These are phyloP conservation scores for Polylopha cassiicola DNA, from an alignment of 2,888 invertebrate genomes.

Conservation along the genomic window DNA sequence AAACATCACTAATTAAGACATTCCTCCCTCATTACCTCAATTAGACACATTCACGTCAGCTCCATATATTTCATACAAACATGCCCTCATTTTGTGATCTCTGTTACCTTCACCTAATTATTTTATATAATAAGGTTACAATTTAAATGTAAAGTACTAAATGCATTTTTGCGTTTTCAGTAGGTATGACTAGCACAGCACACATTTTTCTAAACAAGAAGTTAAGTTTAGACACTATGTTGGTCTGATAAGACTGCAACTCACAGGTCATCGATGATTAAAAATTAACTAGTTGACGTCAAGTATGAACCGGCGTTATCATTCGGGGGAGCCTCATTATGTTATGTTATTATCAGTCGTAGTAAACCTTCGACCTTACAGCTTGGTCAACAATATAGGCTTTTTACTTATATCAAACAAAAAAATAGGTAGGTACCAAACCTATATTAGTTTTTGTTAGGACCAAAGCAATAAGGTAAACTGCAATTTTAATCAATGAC, in stretches of 20 bases:
- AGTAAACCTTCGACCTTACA: constrained; percentile 9
- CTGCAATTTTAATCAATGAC: too few species aligned
- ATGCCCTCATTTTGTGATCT: constrained; percentile 23
- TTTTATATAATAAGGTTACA: constrained; percentile 25
- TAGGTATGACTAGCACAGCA: constrained; percentile 14
- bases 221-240: constrained; percentile 10
- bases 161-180: constrained; percentile 3
- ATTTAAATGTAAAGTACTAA: too few species aligned
- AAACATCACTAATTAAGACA: constrained; percentile 74
- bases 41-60: constrained; percentile 65
- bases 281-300: constrained; percentile 42
- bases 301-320: constrained; percentile 31
- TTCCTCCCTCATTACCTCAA: constrained; percentile 72
- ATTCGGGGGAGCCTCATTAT: constrained; percentile 23
- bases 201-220: too few species aligned
- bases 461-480: too few species aligned
- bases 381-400: background rate
- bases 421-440: too few species aligned
- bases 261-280: constrained; percentile 47
- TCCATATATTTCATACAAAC: constrained; percentile 39
- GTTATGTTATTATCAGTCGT: constrained; percentile 6
- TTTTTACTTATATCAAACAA: too few species aligned
- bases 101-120: constrained; percentile 20
- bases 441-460: too few species aligned
- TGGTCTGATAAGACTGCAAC: constrained; percentile 31